phyloP scores from a whole-genome alignment of 1,140 invertebrate species.

The Phymorhynchus buccinoides region DNA sequence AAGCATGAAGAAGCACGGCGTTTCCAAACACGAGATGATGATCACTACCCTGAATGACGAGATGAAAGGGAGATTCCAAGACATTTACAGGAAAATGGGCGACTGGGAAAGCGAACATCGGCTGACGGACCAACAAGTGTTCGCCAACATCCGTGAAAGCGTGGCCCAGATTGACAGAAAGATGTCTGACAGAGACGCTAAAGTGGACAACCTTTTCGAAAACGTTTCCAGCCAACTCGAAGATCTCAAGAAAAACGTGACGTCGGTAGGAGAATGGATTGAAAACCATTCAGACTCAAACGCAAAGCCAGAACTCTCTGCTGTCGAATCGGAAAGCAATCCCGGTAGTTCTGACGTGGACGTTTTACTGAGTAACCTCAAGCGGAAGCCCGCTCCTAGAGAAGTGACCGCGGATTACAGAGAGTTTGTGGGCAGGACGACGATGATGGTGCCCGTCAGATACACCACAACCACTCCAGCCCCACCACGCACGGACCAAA shows the following conservation, averaged over 20 bases:
- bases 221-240: background rate
- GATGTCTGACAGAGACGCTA: background rate
- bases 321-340: background rate
- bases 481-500: too few relatives aligned
- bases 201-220: background rate
- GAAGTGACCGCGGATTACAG: background rate
- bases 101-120: background rate
- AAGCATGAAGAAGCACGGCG: background rate
- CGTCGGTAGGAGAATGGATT: background rate
- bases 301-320: background rate
- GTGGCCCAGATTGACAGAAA: background rate
- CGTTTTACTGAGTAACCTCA: background rate
- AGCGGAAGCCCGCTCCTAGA: background rate
- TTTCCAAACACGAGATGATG: background rate
- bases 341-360: background rate
- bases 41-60: background rate
- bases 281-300: background rate
- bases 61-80: background rate
- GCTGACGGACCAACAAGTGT: conserved; percentile 4
- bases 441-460: background rate
- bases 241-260: background rate
- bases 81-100: background rate
- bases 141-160: background rate
- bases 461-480: too few relatives aligned
- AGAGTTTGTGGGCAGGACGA: background rate